Conservation (phyloP, 2,888 invertebrate genomes). For the Acanthosepion pharaonis region DNA sequence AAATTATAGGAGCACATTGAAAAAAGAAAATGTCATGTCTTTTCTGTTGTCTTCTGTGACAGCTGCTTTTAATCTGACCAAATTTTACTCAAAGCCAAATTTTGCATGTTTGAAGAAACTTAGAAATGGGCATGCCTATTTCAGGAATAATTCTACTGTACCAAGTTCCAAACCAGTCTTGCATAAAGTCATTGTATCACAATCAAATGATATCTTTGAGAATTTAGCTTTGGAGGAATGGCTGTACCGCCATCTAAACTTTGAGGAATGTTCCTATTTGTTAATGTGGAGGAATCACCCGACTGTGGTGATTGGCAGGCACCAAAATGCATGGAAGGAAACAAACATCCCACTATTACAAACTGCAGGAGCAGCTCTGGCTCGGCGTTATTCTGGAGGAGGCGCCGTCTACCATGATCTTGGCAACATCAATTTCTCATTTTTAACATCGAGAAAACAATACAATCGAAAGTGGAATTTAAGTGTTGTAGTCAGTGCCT, state of each 20-base stretch:
- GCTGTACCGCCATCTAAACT: conserved; percentile 91
- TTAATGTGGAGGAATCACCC: conserved; percentile 95
- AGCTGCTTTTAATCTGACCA: not conserved
- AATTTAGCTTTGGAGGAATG: conserved; percentile 97
- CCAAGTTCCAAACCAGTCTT: not conserved
- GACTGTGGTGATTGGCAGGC: conserved; percentile 94
- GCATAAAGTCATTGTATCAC: conserved; percentile 79
- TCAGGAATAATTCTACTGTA: not conserved
- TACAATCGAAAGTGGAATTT: conserved; percentile 92
- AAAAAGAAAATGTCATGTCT: not conserved
- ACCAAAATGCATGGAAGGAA: conserved; percentile 97
- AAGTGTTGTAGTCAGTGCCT: conserved; percentile 86
- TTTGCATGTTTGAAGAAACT: not conserved
- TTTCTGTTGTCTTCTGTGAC: not conserved
- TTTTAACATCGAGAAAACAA: conserved; percentile 87
- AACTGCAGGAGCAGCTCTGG: conserved; percentile 83
- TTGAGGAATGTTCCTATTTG: conserved; percentile 84
- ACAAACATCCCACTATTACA: conserved; percentile 83
- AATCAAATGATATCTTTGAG: conserved; percentile 90
- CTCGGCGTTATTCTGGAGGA: conserved; percentile 93
- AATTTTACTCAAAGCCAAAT: not conserved
- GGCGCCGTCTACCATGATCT: conserved; percentile 97
- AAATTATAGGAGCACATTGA: too few relatives aligned
- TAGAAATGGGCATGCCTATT: not conserved
- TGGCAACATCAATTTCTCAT: conserved; percentile 83